Conservation (phyloP, 2,888 invertebrate species). For the Caenorhabditis wallacei region DNA sequence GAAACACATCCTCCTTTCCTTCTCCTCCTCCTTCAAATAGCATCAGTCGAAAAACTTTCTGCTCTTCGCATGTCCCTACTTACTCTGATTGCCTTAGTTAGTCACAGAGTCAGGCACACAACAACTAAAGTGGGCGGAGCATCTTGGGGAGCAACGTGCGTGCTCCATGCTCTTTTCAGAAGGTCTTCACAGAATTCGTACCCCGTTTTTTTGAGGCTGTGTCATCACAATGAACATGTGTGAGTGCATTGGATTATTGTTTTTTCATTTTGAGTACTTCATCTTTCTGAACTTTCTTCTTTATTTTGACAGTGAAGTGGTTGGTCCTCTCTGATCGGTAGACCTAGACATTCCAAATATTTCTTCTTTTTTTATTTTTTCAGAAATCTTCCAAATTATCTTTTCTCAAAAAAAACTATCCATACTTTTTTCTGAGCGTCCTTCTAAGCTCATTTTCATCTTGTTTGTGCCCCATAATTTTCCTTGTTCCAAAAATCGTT, state of each 20-base stretch:
- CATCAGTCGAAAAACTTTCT: constrained; percentile 46
- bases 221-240: constrained; percentile 63
- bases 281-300: constrained; percentile 50
- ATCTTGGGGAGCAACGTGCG: constrained; percentile 49
- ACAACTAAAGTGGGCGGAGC: constrained; percentile 46
- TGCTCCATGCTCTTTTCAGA: constrained; percentile 51
- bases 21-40: constrained; percentile 15
- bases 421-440: constrained; percentile 4
- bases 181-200: constrained; percentile 39
- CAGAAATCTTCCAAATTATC: neutral
- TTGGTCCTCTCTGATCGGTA: neutral
- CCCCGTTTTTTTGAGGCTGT: constrained; percentile 43
- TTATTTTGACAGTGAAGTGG: constrained; percentile 37
- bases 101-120: constrained; percentile 34
- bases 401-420: no score
- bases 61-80: constrained; percentile 42
- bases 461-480: constrained; percentile 10
- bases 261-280: constrained; percentile 45
- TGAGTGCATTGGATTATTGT: constrained; percentile 58
- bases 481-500: constrained; percentile 1
- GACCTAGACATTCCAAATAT: neutral
- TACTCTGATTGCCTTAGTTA: constrained; percentile 60
- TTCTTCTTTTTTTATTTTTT: neutral
- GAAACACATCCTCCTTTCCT: constrained; percentile 19
- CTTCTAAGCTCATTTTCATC: neutral